Evolutionary conservation across 2,797 vertebrate species (phyloP).

Genomic region (Eospalax fontanierii): DNA sequence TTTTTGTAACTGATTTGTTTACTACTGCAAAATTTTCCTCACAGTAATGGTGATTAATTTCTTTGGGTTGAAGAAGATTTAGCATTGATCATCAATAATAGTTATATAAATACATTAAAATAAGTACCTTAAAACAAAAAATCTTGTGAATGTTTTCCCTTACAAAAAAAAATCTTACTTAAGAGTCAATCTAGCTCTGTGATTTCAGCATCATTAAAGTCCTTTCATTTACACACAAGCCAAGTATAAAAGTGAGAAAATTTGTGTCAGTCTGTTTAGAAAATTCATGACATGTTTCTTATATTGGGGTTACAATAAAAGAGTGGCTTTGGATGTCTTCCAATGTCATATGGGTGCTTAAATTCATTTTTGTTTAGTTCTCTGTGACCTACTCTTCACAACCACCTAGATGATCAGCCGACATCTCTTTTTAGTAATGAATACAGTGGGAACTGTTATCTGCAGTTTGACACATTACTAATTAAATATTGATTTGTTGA

Average conservation of each 20-base stretch:
- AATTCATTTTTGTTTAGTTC: constrained; percentile 61
- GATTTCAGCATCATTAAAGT: neutral
- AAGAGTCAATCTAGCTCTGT: neutral
- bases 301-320: neutral
- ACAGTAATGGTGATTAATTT: neutral
- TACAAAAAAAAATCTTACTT: neutral
- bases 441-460: constrained; percentile 76
- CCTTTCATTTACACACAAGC: neutral
- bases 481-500: constrained; percentile 90
- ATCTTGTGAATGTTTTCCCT: neutral
- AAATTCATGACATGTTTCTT: neutral
- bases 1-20: neutral
- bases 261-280: neutral
- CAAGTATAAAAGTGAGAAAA: constrained; percentile 14
- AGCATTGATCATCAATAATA: neutral
- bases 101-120: neutral
- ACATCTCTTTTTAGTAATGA: constrained; percentile 64
- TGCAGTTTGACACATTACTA: constrained; percentile 84
- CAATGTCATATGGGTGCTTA: neutral
- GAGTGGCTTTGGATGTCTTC: neutral
- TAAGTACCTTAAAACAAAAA: neutral
- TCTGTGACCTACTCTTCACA: constrained; percentile 56
- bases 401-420: constrained; percentile 43
- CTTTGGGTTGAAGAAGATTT: neutral
- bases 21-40: constrained; percentile 20